Evolutionary conservation across 1,140 invertebrate species (phyloP).

Genomic region (Ooceraea biroi): DNA sequence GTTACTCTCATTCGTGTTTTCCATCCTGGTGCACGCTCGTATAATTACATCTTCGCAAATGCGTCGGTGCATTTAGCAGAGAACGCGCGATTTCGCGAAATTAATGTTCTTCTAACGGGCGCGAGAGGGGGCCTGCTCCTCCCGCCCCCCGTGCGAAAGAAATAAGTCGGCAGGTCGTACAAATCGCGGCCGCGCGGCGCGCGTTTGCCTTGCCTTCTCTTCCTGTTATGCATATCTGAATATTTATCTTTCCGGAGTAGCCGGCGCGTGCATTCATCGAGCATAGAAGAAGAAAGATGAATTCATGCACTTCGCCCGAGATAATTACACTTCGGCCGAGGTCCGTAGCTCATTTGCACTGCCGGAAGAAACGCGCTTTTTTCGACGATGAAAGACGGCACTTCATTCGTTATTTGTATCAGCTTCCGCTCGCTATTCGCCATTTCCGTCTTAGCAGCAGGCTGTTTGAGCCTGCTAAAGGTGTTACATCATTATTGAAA

Average conservation of each 20-base stretch:
- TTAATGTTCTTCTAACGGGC: slow-evolving; percentile 54
- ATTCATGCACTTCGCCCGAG: slow-evolving; percentile 69
- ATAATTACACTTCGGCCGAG: slow-evolving; percentile 66
- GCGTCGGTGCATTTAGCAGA: slow-evolving; percentile 19
- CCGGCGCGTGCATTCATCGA: slow-evolving; percentile 53
- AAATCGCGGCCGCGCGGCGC: slow-evolving; percentile 35
- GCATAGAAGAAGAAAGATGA: slow-evolving; percentile 64
- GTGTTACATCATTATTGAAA: background rate
- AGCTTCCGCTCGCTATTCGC: slow-evolving; percentile 33
- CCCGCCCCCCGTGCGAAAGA: slow-evolving; percentile 11
- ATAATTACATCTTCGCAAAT: slow-evolving; percentile 47
- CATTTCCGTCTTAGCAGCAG: slow-evolving; percentile 4
- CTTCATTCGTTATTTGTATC: slow-evolving; percentile 29
- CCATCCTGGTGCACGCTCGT: slow-evolving; percentile 4
- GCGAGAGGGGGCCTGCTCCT: background rate
- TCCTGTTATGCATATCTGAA: slow-evolving; percentile 70
- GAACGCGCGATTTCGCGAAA: slow-evolving; percentile 33
- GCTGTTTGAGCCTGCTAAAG: slow-evolving; percentile 19
- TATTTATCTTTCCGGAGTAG: slow-evolving; percentile 68
- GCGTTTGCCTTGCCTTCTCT: slow-evolving; percentile 21
- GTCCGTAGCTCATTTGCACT: slow-evolving; percentile 65
- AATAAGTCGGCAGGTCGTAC: slow-evolving; percentile 44
- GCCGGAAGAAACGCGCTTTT: slow-evolving; percentile 54
- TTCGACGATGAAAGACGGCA: slow-evolving; percentile 47
- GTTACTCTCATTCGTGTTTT: background rate